Base-by-base conservation (phyloP, 1,140 invertebrate species). In the Sweltsa coloradensis region DNA sequence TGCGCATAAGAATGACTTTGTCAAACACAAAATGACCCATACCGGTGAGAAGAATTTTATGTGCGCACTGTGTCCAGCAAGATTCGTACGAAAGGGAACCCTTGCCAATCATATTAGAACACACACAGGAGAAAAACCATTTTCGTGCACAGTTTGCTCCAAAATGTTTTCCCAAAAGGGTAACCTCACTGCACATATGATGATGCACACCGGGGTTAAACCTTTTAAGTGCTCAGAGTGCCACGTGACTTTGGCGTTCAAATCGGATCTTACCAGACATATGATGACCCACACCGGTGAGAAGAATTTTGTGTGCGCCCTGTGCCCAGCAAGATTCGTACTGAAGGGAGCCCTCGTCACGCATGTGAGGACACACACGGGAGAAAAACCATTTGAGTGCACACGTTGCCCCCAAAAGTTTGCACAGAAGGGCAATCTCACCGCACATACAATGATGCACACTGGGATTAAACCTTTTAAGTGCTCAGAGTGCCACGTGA, bases 161-260 rank as follows among this genome's bases (percentile, higher is more conserved):
- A 75, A 79, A 19, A 68, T 73, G 23, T 91, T 89, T 59, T 76
- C 83, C 1, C 79, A 88, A 60, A 78, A 83, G 42, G 85, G 86
- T 60, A 85, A 89, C 52, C 69, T 91, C 13, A 71, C 81, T 23
- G 74, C 87, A 0, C 89, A 94, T 65, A 73, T 85, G 52, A 78
- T 88, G 60, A 83, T 82, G n/a, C 89, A 94, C 57, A 84, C 81
- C 1, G 87, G 89, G 46, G 74, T 81, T 52, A 84, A 85, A 58
- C 89, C 88, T 1, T 85, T 83, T 64, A 76, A 78, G 56, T 90
- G 87, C 60, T 69, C 75, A 29, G 73, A 76, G 50, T 91, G 89
- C 58, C n/a, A n/a, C n/a, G n/a, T n/a, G n/a, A n/a, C n/a, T n/a
- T n/a, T n/a, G n/a, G n/a, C n/a, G n/a, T n/a, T n/a, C n/a, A n/a